Percentiles rank a stretch among this genome's conserved stretches.
Conservation (phyloP, 2,888 invertebrate genomes). For the Torymus texanus region DNA sequence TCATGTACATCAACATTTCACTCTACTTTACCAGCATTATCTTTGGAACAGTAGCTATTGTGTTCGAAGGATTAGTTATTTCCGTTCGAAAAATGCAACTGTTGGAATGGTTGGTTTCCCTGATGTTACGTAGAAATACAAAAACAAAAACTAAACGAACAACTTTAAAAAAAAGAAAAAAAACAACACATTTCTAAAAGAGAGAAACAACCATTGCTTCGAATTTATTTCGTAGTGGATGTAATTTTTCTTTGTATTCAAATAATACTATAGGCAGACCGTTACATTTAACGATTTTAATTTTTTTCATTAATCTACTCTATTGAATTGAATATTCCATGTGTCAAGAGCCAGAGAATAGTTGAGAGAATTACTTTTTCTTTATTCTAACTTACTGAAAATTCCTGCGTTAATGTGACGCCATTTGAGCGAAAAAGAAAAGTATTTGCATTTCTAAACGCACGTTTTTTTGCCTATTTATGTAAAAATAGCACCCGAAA, state of each 20-base stretch:
- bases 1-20: conserved; percentile 5
- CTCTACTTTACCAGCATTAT: conserved; percentile 11
- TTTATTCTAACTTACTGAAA: conserved; percentile 34
- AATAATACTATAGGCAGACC: conserved; percentile 5
- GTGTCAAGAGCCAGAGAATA: conserved; percentile 30
- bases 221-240: neutral
- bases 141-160: conserved; percentile 10
- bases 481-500: conserved; percentile 41
- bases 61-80: neutral
- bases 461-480: neutral
- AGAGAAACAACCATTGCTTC: too few species aligned
- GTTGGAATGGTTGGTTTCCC: conserved; percentile 8
- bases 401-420: conserved; percentile 27
- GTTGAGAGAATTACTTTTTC: conserved; percentile 33
- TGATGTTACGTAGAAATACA: conserved; percentile 2
- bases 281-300: conserved; percentile 32
- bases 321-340: conserved; percentile 36
- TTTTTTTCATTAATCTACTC: conserved; percentile 26
- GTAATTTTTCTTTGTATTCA: conserved; percentile 13
- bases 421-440: conserved; percentile 32
- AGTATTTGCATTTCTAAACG: conserved; percentile 37
- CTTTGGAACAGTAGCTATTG: conserved; percentile 30
- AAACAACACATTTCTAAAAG: conserved; percentile 2
- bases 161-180: neutral
- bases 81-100: conserved; percentile 16